phyloP scores from a whole-genome alignment of 2,113 vertebrate genomes.

The Trogon melanurus region DNA sequence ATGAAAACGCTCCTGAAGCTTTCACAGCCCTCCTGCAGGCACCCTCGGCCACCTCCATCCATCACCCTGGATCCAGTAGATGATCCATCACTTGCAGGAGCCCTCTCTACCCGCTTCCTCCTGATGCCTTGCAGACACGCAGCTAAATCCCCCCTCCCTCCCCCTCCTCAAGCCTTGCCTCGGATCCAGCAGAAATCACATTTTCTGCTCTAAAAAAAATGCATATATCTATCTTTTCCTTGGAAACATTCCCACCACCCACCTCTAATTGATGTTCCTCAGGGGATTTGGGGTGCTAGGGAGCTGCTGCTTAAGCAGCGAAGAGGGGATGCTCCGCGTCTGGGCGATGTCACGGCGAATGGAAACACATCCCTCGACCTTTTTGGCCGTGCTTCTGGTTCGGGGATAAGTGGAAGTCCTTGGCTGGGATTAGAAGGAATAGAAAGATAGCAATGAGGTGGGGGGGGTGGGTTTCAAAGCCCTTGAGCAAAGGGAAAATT shows the following conservation, averaged over 20 bases:
- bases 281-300: rapidly evolving
- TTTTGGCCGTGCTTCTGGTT: not conserved
- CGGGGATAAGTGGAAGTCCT: not conserved
- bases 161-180: not conserved
- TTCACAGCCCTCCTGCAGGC: not conserved
- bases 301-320: not conserved
- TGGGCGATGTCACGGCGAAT: not conserved
- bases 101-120: not conserved
- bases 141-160: not conserved
- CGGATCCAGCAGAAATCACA: not conserved
- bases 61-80: not conserved
- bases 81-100: not conserved
- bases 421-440: not conserved
- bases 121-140: constrained; percentile 16
- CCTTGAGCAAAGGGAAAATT: not conserved
- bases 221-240: not conserved
- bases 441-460: not conserved
- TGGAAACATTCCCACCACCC: not conserved
- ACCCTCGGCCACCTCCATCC: not conserved
- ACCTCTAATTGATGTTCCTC: not conserved
- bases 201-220: not conserved
- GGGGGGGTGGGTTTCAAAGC: not conserved
- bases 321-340: not conserved
- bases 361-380: not conserved
- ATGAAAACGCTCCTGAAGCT: not conserved